Conservation (phyloP, 2,888 invertebrate species). For the Ypsolopha scabrella region DNA sequence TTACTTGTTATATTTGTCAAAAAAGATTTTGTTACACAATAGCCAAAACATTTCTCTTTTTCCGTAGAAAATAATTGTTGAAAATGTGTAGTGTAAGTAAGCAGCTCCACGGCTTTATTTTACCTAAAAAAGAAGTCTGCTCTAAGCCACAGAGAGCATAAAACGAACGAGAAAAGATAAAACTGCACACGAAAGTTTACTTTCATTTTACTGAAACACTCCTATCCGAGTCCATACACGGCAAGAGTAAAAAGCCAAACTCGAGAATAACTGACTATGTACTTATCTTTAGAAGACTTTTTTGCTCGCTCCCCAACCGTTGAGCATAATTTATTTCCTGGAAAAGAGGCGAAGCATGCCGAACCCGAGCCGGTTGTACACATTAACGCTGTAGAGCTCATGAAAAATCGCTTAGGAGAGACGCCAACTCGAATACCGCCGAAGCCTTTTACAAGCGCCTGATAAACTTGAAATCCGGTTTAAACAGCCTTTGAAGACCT, state of each 20-base stretch:
- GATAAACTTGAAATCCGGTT: background rate
- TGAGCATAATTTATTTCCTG: slow-evolving; percentile 62
- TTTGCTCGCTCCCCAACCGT: slow-evolving; percentile 30
- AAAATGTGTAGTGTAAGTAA: too few relatives aligned
- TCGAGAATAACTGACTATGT: slow-evolving; percentile 24
- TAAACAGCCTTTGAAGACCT: background rate
- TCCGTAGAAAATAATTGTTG: too few relatives aligned
- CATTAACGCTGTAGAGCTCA: slow-evolving; percentile 62
- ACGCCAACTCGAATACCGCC: slow-evolving; percentile 15
- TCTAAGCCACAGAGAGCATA: too few relatives aligned
- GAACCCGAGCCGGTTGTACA: slow-evolving; percentile 57
- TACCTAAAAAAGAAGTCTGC: too few relatives aligned
- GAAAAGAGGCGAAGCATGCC: slow-evolving; percentile 51
- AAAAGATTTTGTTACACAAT: too few relatives aligned
- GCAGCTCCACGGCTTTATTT: too few relatives aligned
- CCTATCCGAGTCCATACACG: background rate
- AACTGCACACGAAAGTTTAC: background rate
- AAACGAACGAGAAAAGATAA: too few relatives aligned
- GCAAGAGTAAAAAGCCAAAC: slow-evolving; percentile 20
- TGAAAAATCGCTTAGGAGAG: slow-evolving; percentile 66
- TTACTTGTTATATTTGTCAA: too few relatives aligned
- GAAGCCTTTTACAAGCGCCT: background rate
- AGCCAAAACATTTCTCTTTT: too few relatives aligned
- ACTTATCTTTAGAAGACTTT: slow-evolving; percentile 44
- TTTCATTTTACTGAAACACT: too few relatives aligned